These are phyloP conservation scores for Nasonia vitripennis DNA, from an alignment of 1,140 invertebrate species.

Conservation along the genomic window DNA sequence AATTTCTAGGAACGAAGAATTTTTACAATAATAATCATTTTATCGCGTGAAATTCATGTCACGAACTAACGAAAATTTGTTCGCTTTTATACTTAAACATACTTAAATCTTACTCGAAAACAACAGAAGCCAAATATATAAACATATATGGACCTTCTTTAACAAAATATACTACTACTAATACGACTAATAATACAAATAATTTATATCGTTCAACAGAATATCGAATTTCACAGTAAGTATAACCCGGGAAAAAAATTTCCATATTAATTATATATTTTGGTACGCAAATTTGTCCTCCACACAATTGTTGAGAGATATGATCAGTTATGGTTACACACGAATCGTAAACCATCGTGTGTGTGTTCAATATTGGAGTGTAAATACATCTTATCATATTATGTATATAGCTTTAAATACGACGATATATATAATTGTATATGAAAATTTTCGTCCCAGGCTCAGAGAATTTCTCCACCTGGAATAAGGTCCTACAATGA, in stretches of 20 bases:
- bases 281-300: neutral
- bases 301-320: neutral
- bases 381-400: neutral
- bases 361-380: neutral
- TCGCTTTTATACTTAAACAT: neutral
- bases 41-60: neutral
- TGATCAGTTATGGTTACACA: slow-evolving; percentile 9
- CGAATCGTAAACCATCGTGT: neutral
- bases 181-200: slow-evolving; percentile 12
- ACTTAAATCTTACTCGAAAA: neutral
- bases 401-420: slow-evolving; percentile 1
- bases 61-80: slow-evolving; percentile 15
- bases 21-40: neutral
- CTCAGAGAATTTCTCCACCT: slow-evolving; percentile 34
- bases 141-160: neutral
- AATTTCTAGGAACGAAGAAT: neutral
- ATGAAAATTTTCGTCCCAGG: slow-evolving; percentile 43
- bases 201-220: neutral
- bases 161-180: slow-evolving; percentile 11
- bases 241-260: slow-evolving; percentile 33
- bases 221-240: slow-evolving; percentile 8
- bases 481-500: slow-evolving; percentile 59
- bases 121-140: neutral
- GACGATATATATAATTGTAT: slow-evolving; percentile 34
- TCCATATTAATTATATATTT: slow-evolving; percentile 34